Evolutionary conservation across 2,888 invertebrate species (phyloP).

Genomic region (Plebejus melissa): DNA sequence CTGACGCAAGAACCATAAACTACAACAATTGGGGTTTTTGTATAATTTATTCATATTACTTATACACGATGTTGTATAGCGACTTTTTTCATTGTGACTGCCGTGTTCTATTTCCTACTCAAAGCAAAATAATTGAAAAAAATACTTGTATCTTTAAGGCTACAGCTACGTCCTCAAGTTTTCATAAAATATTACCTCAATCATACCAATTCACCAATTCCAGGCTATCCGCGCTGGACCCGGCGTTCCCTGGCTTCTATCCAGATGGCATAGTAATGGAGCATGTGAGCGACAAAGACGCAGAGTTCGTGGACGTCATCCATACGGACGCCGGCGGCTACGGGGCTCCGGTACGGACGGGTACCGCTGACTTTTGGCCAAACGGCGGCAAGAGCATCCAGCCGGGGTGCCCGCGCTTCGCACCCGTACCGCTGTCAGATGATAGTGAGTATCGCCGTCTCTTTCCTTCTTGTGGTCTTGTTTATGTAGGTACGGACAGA

Average conservation of each 20-base stretch:
- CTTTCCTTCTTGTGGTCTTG: not conserved
- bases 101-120: too few relatives aligned
- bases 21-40: not conserved
- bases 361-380: slow-evolving; percentile 82
- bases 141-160: too few relatives aligned
- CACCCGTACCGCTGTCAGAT: slow-evolving; percentile 71
- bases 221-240: slow-evolving; percentile 80
- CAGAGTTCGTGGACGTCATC: slow-evolving; percentile 82
- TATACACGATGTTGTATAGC: not conserved
- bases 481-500: too few relatives aligned
- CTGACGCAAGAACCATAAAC: not conserved
- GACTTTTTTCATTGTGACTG: not conserved
- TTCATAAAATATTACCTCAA: not conserved
- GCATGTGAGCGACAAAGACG: slow-evolving; percentile 74
- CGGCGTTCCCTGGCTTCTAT: slow-evolving; percentile 81
- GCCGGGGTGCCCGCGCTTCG: slow-evolving; percentile 78
- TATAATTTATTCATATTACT: not conserved
- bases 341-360: slow-evolving; percentile 78
- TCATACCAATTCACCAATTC: slow-evolving; percentile 12
- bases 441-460: slow-evolving; percentile 57
- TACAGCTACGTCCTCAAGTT: too few relatives aligned
- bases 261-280: slow-evolving; percentile 69
- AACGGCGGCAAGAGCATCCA: slow-evolving; percentile 80
- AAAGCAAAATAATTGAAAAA: too few relatives aligned
- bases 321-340: slow-evolving; percentile 83